Conservation (phyloP, 2,113 vertebrate genomes). For the Paracanthobrama guichenoti region DNA sequence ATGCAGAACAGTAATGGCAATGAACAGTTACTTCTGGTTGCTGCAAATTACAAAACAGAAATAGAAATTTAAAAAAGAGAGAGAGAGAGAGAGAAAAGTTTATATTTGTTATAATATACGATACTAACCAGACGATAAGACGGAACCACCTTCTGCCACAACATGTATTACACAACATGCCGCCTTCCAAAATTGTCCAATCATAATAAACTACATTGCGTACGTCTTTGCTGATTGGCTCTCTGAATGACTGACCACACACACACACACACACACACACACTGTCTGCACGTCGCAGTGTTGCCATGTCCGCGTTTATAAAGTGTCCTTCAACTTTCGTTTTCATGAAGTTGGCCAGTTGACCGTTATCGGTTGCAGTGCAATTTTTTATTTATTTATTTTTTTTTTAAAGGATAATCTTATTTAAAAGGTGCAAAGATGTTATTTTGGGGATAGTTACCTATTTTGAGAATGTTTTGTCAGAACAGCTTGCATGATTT, state of each 20-base stretch:
- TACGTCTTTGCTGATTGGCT: neutral
- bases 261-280: neutral
- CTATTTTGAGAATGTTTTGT: neutral
- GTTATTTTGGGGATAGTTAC: neutral
- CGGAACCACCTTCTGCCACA: neutral
- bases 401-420: neutral
- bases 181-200: neutral
- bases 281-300: neutral
- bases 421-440: neutral
- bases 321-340: conserved; percentile 66
- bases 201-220: neutral
- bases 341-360: neutral
- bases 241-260: neutral
- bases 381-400: too few species aligned
- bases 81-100: neutral
- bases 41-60: neutral
- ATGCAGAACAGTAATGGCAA: neutral
- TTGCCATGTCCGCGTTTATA: conserved; percentile 39
- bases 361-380: too few species aligned
- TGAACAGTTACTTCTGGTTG: neutral
- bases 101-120: too few species aligned
- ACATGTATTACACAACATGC: too few species aligned
- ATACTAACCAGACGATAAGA: neutral
- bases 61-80: neutral
- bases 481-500: neutral